Base-by-base conservation (phyloP, 2,797 vertebrate species). In the Clarias platycephalus region DNA sequence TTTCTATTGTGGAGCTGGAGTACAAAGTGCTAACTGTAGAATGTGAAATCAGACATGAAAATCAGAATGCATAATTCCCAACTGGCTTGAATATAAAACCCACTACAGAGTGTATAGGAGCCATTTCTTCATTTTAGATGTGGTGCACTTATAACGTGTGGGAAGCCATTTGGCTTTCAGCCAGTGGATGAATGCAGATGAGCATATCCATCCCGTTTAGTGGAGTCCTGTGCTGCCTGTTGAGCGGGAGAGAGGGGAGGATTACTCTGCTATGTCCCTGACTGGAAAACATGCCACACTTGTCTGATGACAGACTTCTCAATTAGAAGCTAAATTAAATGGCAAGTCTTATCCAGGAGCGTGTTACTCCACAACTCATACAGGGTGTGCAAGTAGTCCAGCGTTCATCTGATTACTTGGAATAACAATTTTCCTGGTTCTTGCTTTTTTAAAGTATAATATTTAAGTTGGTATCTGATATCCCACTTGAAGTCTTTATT, bases 51-150 rank as follows among this genome's bases (percentile, higher is more conserved):
- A 49, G n/a, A 80, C 62, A 66, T 53, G 22, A 26, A 28, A 64
- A 53, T 64, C 15, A 49, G 10, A 80, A 31, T n/a, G 13, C 28
- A 62, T 62, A 62, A 37, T 37, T 62, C 75, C 31, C 28, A 78
- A 37, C 60, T 1, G 44, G 60, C n/a, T 64, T 28, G 24, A 0
- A n/a, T 79, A 58, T 63, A 79, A 58, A 76, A 58, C 20, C 28
- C 26, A 31, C 7, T 40, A 63, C 8, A 63, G 13, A 78, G 57
- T 62, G 58, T 16, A n/a, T 62, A 40, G 3, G 31, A 9, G 44
- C 40, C 78, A 53, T 67, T 80, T 80, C n/a, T 80, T 80, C 26
- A 67, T 67, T 67, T 67, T 53, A 67, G 31, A 66, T 67, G 63
- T 53, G 8, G 63, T 53, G 79, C 79, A 67, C 44, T 67, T 80